Conservation (phyloP, 2,113 vertebrate species). For the Ochotona princeps region DNA sequence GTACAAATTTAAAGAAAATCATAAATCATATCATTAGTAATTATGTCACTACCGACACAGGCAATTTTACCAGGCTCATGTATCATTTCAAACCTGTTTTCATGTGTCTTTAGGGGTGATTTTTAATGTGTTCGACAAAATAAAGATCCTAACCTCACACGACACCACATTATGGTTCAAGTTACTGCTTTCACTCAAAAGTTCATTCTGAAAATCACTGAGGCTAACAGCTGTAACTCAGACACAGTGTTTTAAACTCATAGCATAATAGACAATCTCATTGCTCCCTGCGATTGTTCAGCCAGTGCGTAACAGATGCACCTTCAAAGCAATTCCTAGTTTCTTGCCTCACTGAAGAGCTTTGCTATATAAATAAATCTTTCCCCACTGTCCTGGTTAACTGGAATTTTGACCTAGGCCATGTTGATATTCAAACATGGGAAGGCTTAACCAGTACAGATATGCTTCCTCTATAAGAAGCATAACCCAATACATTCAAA, state of each 20-base stretch:
- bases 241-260: not conserved
- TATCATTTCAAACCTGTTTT: constrained; percentile 2
- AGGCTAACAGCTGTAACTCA: not conserved
- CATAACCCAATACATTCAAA: not conserved
- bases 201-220: not conserved
- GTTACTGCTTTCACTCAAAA: not conserved
- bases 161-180: not conserved
- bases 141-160: not conserved
- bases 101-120: not conserved
- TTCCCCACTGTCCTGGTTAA: not conserved
- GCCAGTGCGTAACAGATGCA: not conserved
- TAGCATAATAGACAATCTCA: not conserved
- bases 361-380: not conserved
- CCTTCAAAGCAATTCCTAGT: not conserved
- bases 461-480: not conserved
- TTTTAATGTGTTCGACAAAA: not conserved
- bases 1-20: constrained; percentile 12
- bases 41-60: not conserved
- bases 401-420: not conserved
- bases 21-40: not conserved
- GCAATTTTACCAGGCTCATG: not conserved
- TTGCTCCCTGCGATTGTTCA: not conserved
- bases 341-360: not conserved
- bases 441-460: not conserved
- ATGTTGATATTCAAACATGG: not conserved